These are phyloP conservation scores for Cyphomyrmex costatus DNA, from an alignment of 1,140 invertebrate genomes.

Conservation along the genomic window DNA sequence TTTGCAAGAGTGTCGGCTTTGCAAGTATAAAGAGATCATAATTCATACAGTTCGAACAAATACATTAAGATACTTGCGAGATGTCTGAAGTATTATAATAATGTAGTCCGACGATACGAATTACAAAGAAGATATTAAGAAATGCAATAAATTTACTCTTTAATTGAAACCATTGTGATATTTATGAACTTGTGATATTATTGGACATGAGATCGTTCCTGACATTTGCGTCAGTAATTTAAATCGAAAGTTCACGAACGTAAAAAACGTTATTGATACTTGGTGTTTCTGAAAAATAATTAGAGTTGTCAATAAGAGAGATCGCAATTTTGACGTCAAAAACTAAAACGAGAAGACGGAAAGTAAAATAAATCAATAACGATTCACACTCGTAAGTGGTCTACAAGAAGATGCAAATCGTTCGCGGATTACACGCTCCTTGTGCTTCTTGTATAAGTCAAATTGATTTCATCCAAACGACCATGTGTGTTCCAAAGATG, in stretches of 20 bases:
- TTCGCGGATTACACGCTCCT: not conserved
- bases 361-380: constrained; percentile 5
- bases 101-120: not conserved
- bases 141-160: not conserved
- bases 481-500: constrained; percentile 31
- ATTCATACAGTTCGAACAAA: constrained; percentile 34
- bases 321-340: not conserved
- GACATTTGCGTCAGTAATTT: not conserved
- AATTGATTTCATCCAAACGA: constrained; percentile 17
- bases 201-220: not conserved
- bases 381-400: not conserved
- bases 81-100: constrained; percentile 36
- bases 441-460: not conserved
- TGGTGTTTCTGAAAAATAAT: not conserved
- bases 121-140: not conserved
- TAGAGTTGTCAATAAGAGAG: not conserved
- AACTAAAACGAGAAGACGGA: not conserved
- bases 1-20: constrained; percentile 21
- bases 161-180: constrained; percentile 5
- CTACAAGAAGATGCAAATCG: not conserved
- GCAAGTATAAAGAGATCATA: constrained; percentile 50
- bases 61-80: constrained; percentile 23
- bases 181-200: no score
- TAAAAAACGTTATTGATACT: not conserved
- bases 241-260: not conserved